Evolutionary conservation across 2,797 vertebrate genomes (phyloP).

Genomic region (Chelidonichthys spinosus): DNA sequence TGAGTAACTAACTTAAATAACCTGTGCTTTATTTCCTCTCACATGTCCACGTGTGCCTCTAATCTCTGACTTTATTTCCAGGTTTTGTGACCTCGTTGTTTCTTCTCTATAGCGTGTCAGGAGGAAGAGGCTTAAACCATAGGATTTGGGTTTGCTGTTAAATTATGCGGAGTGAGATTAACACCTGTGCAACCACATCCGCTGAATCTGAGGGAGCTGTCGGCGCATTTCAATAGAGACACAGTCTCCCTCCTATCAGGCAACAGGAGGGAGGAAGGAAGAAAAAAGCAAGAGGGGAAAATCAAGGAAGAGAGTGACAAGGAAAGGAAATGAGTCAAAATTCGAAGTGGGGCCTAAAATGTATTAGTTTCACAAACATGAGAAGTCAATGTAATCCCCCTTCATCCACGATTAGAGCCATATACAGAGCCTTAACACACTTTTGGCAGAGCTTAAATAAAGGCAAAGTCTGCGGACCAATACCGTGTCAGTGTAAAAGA

Average conservation of each 20-base stretch:
- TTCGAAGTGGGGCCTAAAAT: slow-evolving; percentile 42
- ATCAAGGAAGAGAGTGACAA: slow-evolving; percentile 53
- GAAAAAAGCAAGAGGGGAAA: slow-evolving; percentile 28
- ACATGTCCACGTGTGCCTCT: slow-evolving; percentile 41
- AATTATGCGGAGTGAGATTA: slow-evolving; percentile 56
- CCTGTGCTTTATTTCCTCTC: slow-evolving; percentile 36
- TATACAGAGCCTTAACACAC: slow-evolving; percentile 23
- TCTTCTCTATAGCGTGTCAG: slow-evolving; percentile 27
- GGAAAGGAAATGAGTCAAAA: slow-evolving; percentile 57
- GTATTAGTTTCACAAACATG: slow-evolving; percentile 50
- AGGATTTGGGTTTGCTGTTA: slow-evolving; percentile 63
- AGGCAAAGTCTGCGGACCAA: slow-evolving; percentile 48
- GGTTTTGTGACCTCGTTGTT: slow-evolving; percentile 63
- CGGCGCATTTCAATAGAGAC: slow-evolving; percentile 67
- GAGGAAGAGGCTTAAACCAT: slow-evolving; percentile 52
- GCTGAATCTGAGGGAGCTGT: slow-evolving; percentile 62
- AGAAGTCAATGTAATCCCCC: slow-evolving; percentile 45
- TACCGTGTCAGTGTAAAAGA: slow-evolving; percentile 54
- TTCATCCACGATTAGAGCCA: slow-evolving; percentile 39
- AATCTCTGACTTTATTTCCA: slow-evolving; percentile 60
- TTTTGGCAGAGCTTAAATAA: slow-evolving; percentile 42
- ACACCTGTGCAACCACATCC: slow-evolving; percentile 55
- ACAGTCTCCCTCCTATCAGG: slow-evolving; percentile 53
- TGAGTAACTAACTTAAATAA: slow-evolving; percentile 30
- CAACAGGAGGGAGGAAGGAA: slow-evolving; percentile 49